phyloP scores from a whole-genome alignment of 2,113 vertebrate genomes.

The Sardina pilchardus region DNA sequence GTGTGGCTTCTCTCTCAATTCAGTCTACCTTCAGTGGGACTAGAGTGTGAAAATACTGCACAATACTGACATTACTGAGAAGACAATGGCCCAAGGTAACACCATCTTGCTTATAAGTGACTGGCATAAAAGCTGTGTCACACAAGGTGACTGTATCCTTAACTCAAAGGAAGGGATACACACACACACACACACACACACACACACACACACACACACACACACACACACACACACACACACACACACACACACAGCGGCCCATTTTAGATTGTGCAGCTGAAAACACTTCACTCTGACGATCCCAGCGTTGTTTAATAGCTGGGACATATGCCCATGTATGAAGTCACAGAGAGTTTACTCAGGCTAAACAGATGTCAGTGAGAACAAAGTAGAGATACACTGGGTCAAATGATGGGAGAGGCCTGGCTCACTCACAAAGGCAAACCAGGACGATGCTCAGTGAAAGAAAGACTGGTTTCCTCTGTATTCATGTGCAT shows the following conservation, averaged over 20 bases:
- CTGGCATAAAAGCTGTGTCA: too few species aligned
- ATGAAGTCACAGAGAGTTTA: slow-evolving; percentile 21
- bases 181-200: slow-evolving; percentile 21
- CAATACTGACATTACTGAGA: neutral
- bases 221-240: neutral
- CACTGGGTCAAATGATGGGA: neutral
- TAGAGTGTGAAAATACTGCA: neutral
- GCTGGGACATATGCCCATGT: slow-evolving; percentile 30
- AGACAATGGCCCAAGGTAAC: neutral
- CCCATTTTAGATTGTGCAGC: slow-evolving; percentile 16
- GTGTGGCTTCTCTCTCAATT: neutral
- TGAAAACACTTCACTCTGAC: slow-evolving; percentile 8
- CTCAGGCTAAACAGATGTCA: neutral
- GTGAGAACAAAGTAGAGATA: neutral
- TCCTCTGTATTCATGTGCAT: neutral
- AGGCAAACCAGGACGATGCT: neutral
- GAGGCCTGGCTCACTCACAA: neutral
- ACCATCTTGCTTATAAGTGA: too few species aligned
- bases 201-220: slow-evolving; percentile 15
- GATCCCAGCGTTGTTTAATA: slow-evolving; percentile 26
- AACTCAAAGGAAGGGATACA: slow-evolving; percentile 2
- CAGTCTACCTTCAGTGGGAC: neutral
- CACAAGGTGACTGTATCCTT: neutral
- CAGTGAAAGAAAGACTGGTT: neutral
- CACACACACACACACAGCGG: neutral